Base-by-base conservation (phyloP, 2,113 vertebrate genomes). In the Seriola quinqueradiata region DNA sequence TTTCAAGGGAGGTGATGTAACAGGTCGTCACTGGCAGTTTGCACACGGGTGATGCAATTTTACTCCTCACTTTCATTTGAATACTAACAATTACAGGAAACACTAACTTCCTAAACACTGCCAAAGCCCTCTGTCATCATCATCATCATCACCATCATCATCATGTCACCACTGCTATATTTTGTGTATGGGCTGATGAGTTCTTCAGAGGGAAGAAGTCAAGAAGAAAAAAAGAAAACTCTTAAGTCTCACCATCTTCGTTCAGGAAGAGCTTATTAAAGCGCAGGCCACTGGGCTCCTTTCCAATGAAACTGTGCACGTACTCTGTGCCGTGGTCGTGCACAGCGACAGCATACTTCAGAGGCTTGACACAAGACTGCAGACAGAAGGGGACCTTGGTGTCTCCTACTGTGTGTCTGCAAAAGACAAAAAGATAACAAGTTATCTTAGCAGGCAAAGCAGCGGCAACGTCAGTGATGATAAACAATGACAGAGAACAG, bases 361-460 rank as follows among this genome's bases (percentile, higher is more conserved):
- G 95, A 57, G 98, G 98, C 89, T 99, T 99, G 25, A 99, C 97
- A 61, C 98, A 99, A 54, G 98, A 99, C 94, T 99, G 98, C 70
- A 99, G 96, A 89, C 98, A 99, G 93, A 99, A 99, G 0, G 98
- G 98, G 77, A 99, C 96, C 96, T 99, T 99, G 85, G 98, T 98
- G 94, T 99, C 98, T 1, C 98, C 98, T 59, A 96, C 95, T 1
- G 98, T 98, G 95, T 99, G 97, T 93, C 98, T 99, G 19, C 34
- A 59, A 36, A 64, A 69, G 59, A 65, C 14, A 71, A 74, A 71
- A 42, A 23, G 61, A 82, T 14, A 54, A 25, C 19, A 38, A 0
- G 12, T 79, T 63, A 75, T 70, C 71, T 7, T 1, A 23, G 32
- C 7, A 13, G 68, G 1, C 10, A 3, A 13, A 54, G 9, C 34